These are phyloP conservation scores for Malurus leucopterus DNA, from an alignment of 2,797 vertebrate genomes.

Conservation along the genomic window DNA sequence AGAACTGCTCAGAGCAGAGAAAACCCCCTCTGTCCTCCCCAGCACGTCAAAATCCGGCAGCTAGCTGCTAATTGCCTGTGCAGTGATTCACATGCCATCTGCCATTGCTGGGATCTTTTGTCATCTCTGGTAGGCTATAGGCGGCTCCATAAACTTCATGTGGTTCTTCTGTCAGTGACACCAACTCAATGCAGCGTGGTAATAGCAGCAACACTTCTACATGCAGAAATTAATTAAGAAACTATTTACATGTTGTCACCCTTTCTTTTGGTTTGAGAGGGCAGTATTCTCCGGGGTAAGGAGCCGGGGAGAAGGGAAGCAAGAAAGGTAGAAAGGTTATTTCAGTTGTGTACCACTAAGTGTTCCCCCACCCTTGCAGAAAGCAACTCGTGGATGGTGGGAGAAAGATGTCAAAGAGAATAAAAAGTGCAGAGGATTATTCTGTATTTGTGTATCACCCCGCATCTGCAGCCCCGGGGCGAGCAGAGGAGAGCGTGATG, in stretches of 20 bases:
- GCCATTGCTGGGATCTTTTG: slow-evolving; percentile 53
- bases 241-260: background rate
- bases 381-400: background rate
- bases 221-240: background rate
- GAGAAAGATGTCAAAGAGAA: background rate
- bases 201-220: background rate
- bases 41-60: slow-evolving; percentile 50
- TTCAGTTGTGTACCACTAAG: background rate
- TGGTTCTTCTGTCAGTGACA: slow-evolving; percentile 25
- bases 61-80: slow-evolving; percentile 63
- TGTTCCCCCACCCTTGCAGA: background rate
- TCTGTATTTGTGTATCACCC: background rate
- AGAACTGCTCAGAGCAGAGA: slow-evolving; percentile 42
- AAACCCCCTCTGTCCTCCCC: slow-evolving; percentile 33
- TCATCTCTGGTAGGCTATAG: slow-evolving; percentile 20
- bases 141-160: slow-evolving; percentile 13
- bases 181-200: background rate
- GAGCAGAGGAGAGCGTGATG: background rate
- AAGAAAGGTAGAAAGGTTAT: background rate
- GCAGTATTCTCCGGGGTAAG: background rate
- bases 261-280: background rate
- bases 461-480: background rate
- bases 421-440: background rate
- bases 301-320: background rate
- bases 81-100: slow-evolving; percentile 67